Conservation (phyloP, 2,797 vertebrate genomes). For the Diplodus sargus region DNA sequence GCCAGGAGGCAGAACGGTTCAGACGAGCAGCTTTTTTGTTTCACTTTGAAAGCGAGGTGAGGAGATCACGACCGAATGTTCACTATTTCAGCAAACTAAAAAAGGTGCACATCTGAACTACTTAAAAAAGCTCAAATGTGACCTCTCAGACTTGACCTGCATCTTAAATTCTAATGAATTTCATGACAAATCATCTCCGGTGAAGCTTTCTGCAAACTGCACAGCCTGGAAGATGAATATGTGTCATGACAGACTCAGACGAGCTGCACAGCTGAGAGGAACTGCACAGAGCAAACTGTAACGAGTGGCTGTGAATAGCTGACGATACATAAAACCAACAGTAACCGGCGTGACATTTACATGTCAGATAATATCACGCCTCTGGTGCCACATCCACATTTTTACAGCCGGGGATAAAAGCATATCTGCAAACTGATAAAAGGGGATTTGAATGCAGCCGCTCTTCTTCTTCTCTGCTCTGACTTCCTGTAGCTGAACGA, state of each 20-base stretch:
- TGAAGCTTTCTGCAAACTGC: background rate
- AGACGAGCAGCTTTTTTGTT: too few relatives aligned
- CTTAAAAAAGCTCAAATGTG: background rate
- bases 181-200: too few relatives aligned
- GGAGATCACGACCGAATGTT: too few relatives aligned
- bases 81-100: too few relatives aligned
- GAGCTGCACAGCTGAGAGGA: background rate
- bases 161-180: background rate
- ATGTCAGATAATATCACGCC: background rate
- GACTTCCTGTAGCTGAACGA: background rate
- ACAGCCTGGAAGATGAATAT: background rate
- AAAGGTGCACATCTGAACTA: background rate
- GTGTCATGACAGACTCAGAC: background rate
- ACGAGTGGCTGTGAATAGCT: background rate
- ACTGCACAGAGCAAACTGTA: background rate
- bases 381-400: background rate
- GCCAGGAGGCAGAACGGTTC: too few relatives aligned
- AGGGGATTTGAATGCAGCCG: background rate
- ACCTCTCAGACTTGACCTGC: background rate
- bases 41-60: too few relatives aligned
- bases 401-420: background rate
- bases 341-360: background rate
- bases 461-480: background rate
- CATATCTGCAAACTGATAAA: conserved; percentile 11
- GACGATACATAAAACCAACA: background rate